Conservation (phyloP, 1,140 invertebrate genomes). For the Papilio polytes region DNA sequence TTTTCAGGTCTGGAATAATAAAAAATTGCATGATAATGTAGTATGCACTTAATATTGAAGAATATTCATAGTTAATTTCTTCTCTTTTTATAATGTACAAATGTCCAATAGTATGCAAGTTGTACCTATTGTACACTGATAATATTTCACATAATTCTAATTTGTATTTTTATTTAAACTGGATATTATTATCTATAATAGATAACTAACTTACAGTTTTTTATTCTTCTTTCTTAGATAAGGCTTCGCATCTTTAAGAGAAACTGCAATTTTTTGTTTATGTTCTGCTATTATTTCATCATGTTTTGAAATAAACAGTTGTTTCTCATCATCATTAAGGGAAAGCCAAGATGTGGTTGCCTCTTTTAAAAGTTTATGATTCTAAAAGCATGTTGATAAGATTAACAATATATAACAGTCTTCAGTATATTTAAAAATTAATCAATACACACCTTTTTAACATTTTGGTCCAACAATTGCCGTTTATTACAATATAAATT, state of each 20-base stretch:
- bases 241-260: slow-evolving; percentile 52
- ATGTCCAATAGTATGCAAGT: neutral
- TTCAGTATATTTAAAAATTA: neutral
- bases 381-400: slow-evolving; percentile 43
- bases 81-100: no score
- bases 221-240: slow-evolving; percentile 54
- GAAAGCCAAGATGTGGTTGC: slow-evolving; percentile 63
- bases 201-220: neutral
- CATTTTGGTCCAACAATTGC: slow-evolving; percentile 35
- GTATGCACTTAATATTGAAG: neutral
- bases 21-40: neutral
- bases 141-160: neutral
- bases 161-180: neutral
- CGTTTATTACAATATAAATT: slow-evolving; percentile 58
- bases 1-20: neutral
- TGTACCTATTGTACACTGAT: neutral
- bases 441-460: slow-evolving; percentile 37
- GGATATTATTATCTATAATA: neutral
- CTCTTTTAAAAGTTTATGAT: slow-evolving; percentile 45
- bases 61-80: no score
- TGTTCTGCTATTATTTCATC: slow-evolving; percentile 47
- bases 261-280: slow-evolving; percentile 50
- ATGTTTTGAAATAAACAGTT: slow-evolving; percentile 52
- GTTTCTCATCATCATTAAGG: slow-evolving; percentile 55
- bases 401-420: neutral